Evolutionary conservation across 1,140 invertebrate species (phyloP), one percentile per base, ranked within the genome.

Genomic region (Drosophila kohkoa): DNA sequence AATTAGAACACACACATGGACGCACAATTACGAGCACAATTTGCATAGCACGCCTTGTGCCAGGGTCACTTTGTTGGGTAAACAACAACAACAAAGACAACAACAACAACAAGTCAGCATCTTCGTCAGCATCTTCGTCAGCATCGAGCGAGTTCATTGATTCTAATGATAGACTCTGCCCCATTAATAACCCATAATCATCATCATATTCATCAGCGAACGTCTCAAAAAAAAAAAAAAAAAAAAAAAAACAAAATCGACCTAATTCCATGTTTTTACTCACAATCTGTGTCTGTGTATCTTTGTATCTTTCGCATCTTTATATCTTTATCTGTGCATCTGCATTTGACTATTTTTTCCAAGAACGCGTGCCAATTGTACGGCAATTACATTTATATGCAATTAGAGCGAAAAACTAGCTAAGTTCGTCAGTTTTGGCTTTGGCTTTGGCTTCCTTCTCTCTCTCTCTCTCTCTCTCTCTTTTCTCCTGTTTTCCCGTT

Each of bases 311-410:
- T 10, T 16, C 20, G 20, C 20, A 15, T 30, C 41, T 32, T 58
- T 5, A 5, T 25, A 25, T 25, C 30, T 55, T 5, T 5, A 46
- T 5, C 28, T 45, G 11, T 54, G 65, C 46, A 48, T 10, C 10
- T 57, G 28, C 71, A 74, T 68, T 65, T 68, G 65, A 30, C 25
- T 52, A 49, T 13, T 32, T 3, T 59, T 75, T 75, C 73, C 60
- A 25, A 59, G 73, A 75, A 75, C 60, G 46, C 38, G 73, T 52
- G 38, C 55, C 71, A 74, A 68, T 62, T 72, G 32, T 35, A 8
- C n/a, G 38, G 70, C 70, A 73, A 73, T 73, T 70, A 54, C 28
- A 65, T 75, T 59, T 15, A 71, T 54, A 72, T 72, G 60, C 68
- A 71, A 75, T 71, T 45, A 63, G 59, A 25, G 20, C 20, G 20